These are phyloP conservation scores for Thunnus thynnus DNA, from an alignment of 2,113 vertebrate species.

Conservation along the genomic window DNA sequence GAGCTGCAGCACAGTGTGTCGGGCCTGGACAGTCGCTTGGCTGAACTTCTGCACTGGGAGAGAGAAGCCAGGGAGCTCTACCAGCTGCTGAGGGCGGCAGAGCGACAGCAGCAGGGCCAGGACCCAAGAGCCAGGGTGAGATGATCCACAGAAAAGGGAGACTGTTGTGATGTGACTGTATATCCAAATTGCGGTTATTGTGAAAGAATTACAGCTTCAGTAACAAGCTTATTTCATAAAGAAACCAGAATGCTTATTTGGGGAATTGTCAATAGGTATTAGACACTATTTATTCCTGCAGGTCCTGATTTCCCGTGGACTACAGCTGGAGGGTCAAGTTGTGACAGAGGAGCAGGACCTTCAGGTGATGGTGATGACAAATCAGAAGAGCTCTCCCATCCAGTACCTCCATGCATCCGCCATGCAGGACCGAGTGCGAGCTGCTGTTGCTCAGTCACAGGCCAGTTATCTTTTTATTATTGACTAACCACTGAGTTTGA, in stretches of 20 bases:
- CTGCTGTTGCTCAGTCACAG: slow-evolving; percentile 88
- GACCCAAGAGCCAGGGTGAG: slow-evolving; percentile 78
- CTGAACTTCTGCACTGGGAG: slow-evolving; percentile 86
- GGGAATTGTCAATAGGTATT: not conserved
- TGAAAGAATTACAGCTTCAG: not conserved
- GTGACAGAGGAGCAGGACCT: slow-evolving; percentile 88
- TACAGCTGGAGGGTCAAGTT: slow-evolving; percentile 88
- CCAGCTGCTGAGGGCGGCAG: slow-evolving; percentile 70
- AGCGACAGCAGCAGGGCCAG: slow-evolving; percentile 66
- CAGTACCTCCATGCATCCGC: slow-evolving; percentile 80
- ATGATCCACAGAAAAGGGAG: not conserved
- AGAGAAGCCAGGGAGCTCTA: slow-evolving; percentile 80
- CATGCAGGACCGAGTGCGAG: slow-evolving; percentile 87
- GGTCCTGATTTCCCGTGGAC: slow-evolving; percentile 88
- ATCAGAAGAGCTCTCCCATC: slow-evolving; percentile 84
- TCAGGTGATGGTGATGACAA: slow-evolving; percentile 82
- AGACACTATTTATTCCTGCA: slow-evolving; percentile 67
- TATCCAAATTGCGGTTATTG: not conserved
- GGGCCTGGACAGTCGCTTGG: slow-evolving; percentile 82
- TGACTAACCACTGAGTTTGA: not conserved
- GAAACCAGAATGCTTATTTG: not conserved
- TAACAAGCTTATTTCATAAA: not conserved
- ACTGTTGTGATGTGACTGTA: not conserved
- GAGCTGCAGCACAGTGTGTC: slow-evolving; percentile 82
- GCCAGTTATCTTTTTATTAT: slow-evolving; percentile 54